These are phyloP conservation scores for Zaprionus taronus DNA, from an alignment of 1,140 invertebrate species.

Conservation along the genomic window DNA sequence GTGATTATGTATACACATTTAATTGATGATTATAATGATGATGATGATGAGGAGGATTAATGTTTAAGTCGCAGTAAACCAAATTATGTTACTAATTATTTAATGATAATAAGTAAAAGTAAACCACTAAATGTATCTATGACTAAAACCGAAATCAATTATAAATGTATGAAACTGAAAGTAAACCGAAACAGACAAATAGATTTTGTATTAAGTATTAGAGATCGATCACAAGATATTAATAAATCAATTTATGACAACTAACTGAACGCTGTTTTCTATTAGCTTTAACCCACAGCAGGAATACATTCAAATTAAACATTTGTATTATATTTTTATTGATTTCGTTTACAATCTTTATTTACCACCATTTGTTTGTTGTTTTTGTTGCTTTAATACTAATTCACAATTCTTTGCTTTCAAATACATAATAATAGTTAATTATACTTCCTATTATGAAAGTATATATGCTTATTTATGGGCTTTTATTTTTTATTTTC, in stretches of 20 bases:
- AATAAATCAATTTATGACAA: conserved; percentile 55
- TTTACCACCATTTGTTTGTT: conserved; percentile 73
- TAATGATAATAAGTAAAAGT: conserved; percentile 61
- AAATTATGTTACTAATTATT: conserved; percentile 82
- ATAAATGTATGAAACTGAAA: conserved; percentile 56
- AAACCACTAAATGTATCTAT: conserved; percentile 63
- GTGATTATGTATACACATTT: conserved; percentile 61
- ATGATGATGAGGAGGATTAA: conserved; percentile 58
- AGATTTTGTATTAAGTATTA: conserved; percentile 76
- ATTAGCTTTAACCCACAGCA: not conserved
- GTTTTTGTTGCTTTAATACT: conserved; percentile 74
- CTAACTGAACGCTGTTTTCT: not conserved
- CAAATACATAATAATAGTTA: conserved; percentile 79
- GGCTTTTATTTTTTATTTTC: conserved; percentile 16
- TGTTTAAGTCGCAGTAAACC: conserved; percentile 77
- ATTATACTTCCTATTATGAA: conserved; percentile 71
- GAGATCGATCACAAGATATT: conserved; percentile 54
- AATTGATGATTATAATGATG: conserved; percentile 56
- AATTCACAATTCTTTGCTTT: conserved; percentile 80
- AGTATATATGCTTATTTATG: conserved; percentile 58
- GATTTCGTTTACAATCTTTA: conserved; percentile 71
- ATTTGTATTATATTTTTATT: conserved; percentile 16
- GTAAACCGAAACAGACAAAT: conserved; percentile 46
- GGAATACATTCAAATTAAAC: not conserved
- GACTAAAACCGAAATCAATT: conserved; percentile 73